Conservation (phyloP, 2,113 vertebrate genomes). For the Corythaixoides concolor region DNA sequence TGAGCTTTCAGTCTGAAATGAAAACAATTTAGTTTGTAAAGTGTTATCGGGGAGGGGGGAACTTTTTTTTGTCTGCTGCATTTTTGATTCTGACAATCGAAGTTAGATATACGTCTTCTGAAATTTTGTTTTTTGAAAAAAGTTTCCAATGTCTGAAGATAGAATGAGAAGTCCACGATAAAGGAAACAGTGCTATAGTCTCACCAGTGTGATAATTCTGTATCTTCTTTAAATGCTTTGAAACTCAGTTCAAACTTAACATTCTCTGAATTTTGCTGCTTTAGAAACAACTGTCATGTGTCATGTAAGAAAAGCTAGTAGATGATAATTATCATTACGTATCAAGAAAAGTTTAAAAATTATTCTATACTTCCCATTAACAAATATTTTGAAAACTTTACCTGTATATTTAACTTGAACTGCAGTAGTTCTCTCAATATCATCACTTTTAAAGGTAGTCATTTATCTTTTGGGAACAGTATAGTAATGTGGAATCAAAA, state of each 20-base stretch:
- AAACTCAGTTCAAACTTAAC: not conserved
- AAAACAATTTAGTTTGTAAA: not conserved
- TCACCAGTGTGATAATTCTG: not conserved
- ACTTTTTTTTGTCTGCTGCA: not conserved
- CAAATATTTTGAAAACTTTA: not conserved
- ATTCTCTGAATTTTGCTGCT: not conserved
- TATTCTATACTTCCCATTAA: not conserved
- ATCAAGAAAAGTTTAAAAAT: not conserved
- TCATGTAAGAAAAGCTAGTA: not conserved
- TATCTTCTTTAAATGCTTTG: not conserved
- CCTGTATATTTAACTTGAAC: not conserved
- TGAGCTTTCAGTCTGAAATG: not conserved
- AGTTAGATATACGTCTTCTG: not conserved
- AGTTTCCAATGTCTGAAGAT: not conserved
- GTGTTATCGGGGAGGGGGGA: not conserved
- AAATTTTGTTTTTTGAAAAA: not conserved
- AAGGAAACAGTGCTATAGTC: not conserved
- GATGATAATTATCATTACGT: not conserved
- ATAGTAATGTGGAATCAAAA: not conserved
- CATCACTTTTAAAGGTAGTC: not conserved
- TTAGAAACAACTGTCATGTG: not conserved
- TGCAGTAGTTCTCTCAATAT: not conserved
- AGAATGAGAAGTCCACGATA: not conserved
- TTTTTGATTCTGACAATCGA: not conserved
- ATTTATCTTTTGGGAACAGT: not conserved